phyloP scores from a whole-genome alignment of 2,888 invertebrate species.

The Latrodectus hesperus region DNA sequence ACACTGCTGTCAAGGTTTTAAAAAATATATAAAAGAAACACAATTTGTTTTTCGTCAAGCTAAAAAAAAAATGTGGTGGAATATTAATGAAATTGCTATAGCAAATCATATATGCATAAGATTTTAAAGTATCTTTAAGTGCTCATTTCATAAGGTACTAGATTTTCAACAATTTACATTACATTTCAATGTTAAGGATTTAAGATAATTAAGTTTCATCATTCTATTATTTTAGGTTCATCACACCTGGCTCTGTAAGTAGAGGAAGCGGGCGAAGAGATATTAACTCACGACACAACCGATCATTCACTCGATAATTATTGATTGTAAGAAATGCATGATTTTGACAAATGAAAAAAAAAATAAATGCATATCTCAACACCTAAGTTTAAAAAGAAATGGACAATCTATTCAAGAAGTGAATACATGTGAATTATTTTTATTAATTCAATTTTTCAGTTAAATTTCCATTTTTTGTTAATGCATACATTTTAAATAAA shows the following conservation, averaged over 20 bases:
- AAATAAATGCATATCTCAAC: not conserved
- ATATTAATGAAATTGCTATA: no score
- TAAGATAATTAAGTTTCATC: no score
- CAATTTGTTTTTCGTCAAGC: no score
- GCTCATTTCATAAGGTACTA: no score
- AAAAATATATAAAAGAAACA: no score
- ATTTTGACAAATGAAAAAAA: not conserved
- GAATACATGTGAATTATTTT: not conserved
- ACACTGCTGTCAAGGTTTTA: no score
- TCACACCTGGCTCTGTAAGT: conserved; percentile 38
- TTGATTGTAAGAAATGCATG: no score
- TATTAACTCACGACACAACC: conserved; percentile 57
- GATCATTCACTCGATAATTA: conserved; percentile 61
- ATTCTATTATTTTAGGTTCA: conserved; percentile 34
- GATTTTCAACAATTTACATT: no score
- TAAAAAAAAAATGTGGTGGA: no score
- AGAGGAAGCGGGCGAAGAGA: conserved; percentile 62
- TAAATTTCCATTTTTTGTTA: not conserved
- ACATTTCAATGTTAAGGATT: no score
- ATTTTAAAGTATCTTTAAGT: no score
- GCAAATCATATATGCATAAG: no score
- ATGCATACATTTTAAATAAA: not conserved
- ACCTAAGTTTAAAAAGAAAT: not conserved
- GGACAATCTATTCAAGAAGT: not conserved
- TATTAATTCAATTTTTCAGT: not conserved